Conservation (phyloP, 2,113 vertebrate genomes). For the Nibea albiflora region DNA sequence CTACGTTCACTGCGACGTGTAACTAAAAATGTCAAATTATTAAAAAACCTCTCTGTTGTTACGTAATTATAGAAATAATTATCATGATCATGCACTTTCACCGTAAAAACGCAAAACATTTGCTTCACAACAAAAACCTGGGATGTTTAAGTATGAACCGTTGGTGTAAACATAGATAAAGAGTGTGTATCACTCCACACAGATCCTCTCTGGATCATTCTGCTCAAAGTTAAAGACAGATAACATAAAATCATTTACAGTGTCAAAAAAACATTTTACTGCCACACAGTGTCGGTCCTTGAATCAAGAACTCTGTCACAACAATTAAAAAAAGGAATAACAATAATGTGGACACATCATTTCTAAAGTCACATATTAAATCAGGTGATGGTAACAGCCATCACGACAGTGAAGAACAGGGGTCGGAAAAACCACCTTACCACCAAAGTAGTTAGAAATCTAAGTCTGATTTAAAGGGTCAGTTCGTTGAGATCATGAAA, state of each 20-base stretch:
- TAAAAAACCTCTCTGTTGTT: not conserved
- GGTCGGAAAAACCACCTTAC: not conserved
- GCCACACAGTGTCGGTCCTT: not conserved
- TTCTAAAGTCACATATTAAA: not conserved
- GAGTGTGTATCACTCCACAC: not conserved
- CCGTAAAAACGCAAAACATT: conserved; percentile 8
- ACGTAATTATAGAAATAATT: not conserved
- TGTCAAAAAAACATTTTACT: not conserved
- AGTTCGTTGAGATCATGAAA: not conserved
- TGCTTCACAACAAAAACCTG: conserved; percentile 9
- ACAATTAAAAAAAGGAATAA: not conserved
- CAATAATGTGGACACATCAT: not conserved
- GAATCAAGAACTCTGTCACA: conserved; percentile 40
- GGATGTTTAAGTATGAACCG: not conserved
- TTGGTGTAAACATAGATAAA: conserved; percentile 27
- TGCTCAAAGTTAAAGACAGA: not conserved
- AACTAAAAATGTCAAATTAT: not conserved
- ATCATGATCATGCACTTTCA: not conserved
- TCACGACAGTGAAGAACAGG: not conserved
- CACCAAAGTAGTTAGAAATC: not conserved
- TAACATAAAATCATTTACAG: conserved; percentile 17
- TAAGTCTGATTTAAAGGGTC: not conserved
- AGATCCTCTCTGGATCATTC: not conserved
- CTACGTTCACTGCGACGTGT: not conserved
- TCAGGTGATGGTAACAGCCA: not conserved